Base-by-base conservation (phyloP, 2,113 vertebrate genomes). In the Scortum barcoo region DNA sequence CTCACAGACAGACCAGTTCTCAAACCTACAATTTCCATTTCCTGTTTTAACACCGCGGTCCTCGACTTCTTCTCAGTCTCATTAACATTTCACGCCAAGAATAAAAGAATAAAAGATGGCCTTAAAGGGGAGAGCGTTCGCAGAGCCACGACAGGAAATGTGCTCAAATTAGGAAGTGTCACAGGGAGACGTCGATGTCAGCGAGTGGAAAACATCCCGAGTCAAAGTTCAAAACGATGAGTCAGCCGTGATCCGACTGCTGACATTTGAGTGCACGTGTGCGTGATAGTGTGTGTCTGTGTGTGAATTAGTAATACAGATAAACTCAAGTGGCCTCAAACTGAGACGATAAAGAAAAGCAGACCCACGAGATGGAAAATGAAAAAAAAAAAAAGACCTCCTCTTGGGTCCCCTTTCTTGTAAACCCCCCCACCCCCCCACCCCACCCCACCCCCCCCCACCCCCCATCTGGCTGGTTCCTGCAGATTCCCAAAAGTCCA, bases 151-250 rank as follows among this genome's bases (percentile, higher is more conserved):
- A 30, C 72, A 72, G 86, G 74, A 83, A 81, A 40, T 7, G 48
- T 9, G 28, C 53, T 40, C 4, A 61, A 75, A 84, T 75, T 22
- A 71, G 85, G 19, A 77, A 80, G 60, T 36, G 63, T 19, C 24
- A n/a, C 40, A 5, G 13, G 16, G 28, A 58, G 19, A 73, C 16
- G 28, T 17, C 0, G 48, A 50, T 38, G 56, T 63, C 51, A 60
- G 10, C 14, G 67, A 46, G 44, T 26, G 51, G 73, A 78, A 73
- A 50, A 19, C 48, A 20, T 50, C 11, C 13, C 0, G 4, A 58
- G 56, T 75, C 75, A 83, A 88, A 84, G 78, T 48, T 74, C 80
- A 80, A 24, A 69, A 50, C 24, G 50, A 4, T 75, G 76, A 80
- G 54, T 84, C 76, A 73, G 60, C 1, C 4, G 5, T 61, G 80